These are phyloP conservation scores for Drosophila mercatorum DNA, from an alignment of 2,888 invertebrate species.

Conservation along the genomic window DNA sequence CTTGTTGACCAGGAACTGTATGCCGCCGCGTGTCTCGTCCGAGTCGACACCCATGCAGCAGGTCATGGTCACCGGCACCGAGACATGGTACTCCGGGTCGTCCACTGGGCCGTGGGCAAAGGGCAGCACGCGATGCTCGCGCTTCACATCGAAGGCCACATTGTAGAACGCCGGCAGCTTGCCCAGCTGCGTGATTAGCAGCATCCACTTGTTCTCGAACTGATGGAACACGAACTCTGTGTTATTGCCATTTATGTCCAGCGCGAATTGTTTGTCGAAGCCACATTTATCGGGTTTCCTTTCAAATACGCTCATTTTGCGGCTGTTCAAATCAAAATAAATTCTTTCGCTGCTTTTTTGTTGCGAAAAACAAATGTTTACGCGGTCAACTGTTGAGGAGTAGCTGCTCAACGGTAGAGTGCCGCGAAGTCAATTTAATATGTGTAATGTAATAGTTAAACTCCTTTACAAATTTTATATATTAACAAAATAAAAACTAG, in stretches of 20 bases:
- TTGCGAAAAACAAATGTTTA: constrained; percentile 18
- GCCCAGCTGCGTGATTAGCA: constrained; percentile 82
- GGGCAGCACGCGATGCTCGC: constrained; percentile 54
- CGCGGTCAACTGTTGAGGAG: neutral
- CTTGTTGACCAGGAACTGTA: constrained; percentile 81
- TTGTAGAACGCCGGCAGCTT: constrained; percentile 80
- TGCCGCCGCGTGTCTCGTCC: constrained; percentile 80
- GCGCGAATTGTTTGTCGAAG: constrained; percentile 75
- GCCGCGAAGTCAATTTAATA: neutral
- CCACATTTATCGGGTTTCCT: constrained; percentile 43
- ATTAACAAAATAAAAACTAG: neutral
- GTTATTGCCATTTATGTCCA: constrained; percentile 65
- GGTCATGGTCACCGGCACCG: constrained; percentile 78
- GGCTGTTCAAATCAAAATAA: neutral
- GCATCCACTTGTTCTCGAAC: constrained; percentile 81
- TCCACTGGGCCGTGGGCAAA: constrained; percentile 60
- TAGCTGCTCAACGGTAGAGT: constrained; percentile 2
- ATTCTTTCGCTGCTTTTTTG: neutral
- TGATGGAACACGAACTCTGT: constrained; percentile 82
- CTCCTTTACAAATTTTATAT: neutral
- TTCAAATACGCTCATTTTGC: constrained; percentile 33
- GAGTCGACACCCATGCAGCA: constrained; percentile 79
- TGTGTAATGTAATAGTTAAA: neutral
- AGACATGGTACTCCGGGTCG: constrained; percentile 66
- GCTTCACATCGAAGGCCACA: constrained; percentile 77